phyloP scores from a whole-genome alignment of 2,797 vertebrate species.

The Pristis pectinata region DNA sequence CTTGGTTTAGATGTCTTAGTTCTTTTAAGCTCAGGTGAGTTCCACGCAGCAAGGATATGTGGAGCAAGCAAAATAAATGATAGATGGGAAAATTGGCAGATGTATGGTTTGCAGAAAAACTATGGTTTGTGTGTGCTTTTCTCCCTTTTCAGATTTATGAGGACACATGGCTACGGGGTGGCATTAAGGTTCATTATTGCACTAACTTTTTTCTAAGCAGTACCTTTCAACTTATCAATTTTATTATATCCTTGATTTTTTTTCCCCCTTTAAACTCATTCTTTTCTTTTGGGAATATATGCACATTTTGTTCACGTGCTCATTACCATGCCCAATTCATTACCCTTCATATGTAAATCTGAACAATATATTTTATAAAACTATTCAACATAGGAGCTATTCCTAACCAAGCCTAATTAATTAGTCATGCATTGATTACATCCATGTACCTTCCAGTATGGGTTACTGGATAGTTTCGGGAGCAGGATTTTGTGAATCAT shows the following conservation, averaged over 20 bases:
- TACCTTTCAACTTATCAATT: background rate
- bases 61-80: background rate
- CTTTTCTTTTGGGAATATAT: background rate
- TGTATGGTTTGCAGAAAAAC: background rate
- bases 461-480: background rate
- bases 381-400: background rate
- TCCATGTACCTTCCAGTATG: background rate
- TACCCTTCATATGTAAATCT: background rate
- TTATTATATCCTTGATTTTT: background rate
- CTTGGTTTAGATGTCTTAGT: background rate
- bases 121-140: background rate
- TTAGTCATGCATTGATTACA: background rate
- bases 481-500: background rate
- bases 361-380: background rate
- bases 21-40: background rate
- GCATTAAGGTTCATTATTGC: background rate
- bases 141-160: background rate
- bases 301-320: background rate
- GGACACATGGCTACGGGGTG: background rate
- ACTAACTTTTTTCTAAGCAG: background rate
- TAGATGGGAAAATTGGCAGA: background rate
- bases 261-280: background rate
- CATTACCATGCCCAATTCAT: background rate
- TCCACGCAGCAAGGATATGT: background rate
- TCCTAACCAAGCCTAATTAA: background rate